Conservation (phyloP, 2,797 vertebrate species). For the Microtus californicus region DNA sequence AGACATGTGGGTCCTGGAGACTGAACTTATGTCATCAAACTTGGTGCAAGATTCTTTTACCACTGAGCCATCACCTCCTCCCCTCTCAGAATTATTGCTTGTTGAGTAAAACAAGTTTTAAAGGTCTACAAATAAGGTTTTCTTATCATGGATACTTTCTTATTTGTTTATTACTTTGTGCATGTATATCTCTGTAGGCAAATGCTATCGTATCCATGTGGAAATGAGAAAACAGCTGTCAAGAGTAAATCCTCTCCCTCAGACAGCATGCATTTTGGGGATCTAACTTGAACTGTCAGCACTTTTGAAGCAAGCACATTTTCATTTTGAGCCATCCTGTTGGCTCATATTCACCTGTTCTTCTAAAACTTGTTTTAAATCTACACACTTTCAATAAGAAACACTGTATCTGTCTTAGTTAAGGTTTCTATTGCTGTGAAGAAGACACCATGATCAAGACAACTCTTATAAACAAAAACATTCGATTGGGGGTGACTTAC, state of each 20-base stretch:
- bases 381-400: not conserved
- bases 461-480: not conserved
- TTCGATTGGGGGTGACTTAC: not conserved
- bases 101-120: not conserved
- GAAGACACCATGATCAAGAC: not conserved
- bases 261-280: fast-evolving
- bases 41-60: not conserved
- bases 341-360: not conserved
- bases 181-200: not conserved
- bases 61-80: not conserved
- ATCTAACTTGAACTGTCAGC: not conserved
- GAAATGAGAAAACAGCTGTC: not conserved
- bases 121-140: not conserved
- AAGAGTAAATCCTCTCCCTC: not conserved
- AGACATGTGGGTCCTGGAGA: not conserved
- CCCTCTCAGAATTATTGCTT: not conserved
- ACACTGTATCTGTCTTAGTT: not conserved
- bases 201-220: not conserved
- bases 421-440: not conserved
- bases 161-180: not conserved
- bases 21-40: not conserved
- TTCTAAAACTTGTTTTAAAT: not conserved
- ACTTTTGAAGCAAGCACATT: not conserved
- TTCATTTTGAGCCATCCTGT: not conserved
- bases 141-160: not conserved